Percentiles rank a stretch among this genome's conserved stretches.
Conservation (phyloP, 2,888 invertebrate genomes). For the Mylabris sibirica region DNA sequence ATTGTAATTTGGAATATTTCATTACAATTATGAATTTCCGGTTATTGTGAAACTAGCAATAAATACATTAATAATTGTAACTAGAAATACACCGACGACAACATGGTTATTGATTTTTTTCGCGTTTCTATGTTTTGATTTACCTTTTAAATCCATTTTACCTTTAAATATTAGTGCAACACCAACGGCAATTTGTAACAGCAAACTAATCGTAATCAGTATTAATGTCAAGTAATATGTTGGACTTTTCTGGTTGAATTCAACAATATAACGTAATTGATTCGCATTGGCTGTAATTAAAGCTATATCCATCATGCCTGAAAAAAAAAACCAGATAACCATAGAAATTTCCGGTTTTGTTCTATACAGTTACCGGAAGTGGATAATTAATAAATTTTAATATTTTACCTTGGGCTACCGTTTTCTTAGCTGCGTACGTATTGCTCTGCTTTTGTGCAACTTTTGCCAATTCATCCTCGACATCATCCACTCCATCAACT, state of each 20-base stretch:
- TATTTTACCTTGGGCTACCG: conserved; percentile 64
- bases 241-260: conserved; percentile 66
- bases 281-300: conserved; percentile 75
- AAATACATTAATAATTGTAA: conserved; percentile 74
- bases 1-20: not conserved
- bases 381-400: not conserved
- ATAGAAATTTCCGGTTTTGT: not conserved
- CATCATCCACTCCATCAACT: conserved; percentile 34
- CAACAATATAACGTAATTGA: conserved; percentile 71
- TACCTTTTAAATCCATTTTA: conserved; percentile 63
- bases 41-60: conserved; percentile 70
- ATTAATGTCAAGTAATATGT: conserved; percentile 67
- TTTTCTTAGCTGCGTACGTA: conserved; percentile 67
- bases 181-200: conserved; percentile 71
- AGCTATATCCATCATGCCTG: conserved; percentile 76
- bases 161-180: conserved; percentile 70
- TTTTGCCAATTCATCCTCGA: conserved; percentile 34
- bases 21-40: conserved; percentile 22
- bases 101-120: conserved; percentile 69
- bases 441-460: conserved; percentile 48
- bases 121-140: conserved; percentile 62
- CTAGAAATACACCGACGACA: conserved; percentile 70
- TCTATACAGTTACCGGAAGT: not conserved
- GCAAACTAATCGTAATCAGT: conserved; percentile 67
- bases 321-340: conserved; percentile 30